Conservation (phyloP, 2,888 invertebrate genomes). For the Temnothorax rugatulus region DNA sequence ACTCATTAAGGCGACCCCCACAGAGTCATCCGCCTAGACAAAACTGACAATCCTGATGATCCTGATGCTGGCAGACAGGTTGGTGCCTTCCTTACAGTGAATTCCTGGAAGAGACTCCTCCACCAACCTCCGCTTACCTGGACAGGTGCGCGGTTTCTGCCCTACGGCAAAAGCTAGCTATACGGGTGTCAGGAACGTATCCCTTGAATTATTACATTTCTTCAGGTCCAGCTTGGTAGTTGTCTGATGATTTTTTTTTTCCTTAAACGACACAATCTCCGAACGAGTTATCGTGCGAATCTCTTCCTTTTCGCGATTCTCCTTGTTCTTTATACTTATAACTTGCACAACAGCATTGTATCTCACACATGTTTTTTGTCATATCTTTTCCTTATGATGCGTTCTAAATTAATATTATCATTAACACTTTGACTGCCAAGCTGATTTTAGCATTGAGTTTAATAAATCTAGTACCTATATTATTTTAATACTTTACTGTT, state of each 20-base stretch:
- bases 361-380: not conserved
- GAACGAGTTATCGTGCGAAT: conserved; percentile 64
- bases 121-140: conserved; percentile 81
- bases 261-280: conserved; percentile 45
- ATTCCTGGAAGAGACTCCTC: conserved; percentile 82
- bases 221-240: conserved; percentile 78
- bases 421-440: too few relatives aligned
- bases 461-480: too few relatives aligned
- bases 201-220: conserved; percentile 83
- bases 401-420: not conserved
- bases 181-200: conserved; percentile 81
- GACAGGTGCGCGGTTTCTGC: conserved; percentile 84
- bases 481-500: too few relatives aligned
- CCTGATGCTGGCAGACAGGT: conserved; percentile 84
- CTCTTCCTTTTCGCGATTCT: conserved; percentile 59
- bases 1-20: conserved; percentile 82
- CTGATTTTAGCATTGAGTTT: too few relatives aligned
- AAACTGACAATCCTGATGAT: conserved; percentile 82
- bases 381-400: not conserved
- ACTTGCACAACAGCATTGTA: not conserved
- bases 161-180: conserved; percentile 74
- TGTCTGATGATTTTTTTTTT: conserved; percentile 77
- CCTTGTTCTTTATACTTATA: conserved; percentile 55
- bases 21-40: conserved; percentile 76
- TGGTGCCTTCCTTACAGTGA: conserved; percentile 81